Percentiles rank a stretch among this genome's conserved stretches.
Evolutionary conservation across 1,140 invertebrate genomes (phyloP).

Genomic region (Schlechtendalia chinensis): DNA sequence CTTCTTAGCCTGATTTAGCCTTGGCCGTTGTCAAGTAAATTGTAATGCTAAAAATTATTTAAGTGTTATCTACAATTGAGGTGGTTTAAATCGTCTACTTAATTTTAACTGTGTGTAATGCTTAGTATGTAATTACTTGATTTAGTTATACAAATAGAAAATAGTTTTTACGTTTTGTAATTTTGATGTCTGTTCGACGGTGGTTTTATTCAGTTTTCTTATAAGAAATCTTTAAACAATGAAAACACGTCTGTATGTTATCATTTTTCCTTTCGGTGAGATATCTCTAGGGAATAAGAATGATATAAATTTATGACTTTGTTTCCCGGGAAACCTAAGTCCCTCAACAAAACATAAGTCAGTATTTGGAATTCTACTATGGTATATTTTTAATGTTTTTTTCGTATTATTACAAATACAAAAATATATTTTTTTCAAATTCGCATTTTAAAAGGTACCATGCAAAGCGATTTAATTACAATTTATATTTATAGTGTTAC

Average conservation of each 20-base stretch:
- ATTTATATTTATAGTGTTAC: background rate
- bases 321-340: slow-evolving; percentile 14
- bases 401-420: background rate
- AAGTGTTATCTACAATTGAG: background rate
- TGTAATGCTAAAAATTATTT: background rate
- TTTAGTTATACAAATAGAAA: background rate
- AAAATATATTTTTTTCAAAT: background rate
- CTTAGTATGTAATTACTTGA: too few relatives aligned
- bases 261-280: slow-evolving; percentile 21
- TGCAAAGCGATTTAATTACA: background rate
- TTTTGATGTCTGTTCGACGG: background rate
- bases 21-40: background rate
- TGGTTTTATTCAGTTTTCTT: background rate
- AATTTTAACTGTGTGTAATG: background rate
- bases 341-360: slow-evolving; percentile 17
- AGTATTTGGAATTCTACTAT: slow-evolving; percentile 24
- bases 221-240: slow-evolving; percentile 19
- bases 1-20: background rate
- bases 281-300: slow-evolving; percentile 39
- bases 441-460: background rate
- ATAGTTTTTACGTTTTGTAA: background rate
- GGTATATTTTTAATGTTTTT: slow-evolving; percentile 35
- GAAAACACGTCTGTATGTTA: slow-evolving; percentile 10
- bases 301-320: slow-evolving; percentile 35
- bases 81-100: background rate